Evolutionary conservation across 1,140 invertebrate species (phyloP).

Genomic region (Littorina saxatilis): DNA sequence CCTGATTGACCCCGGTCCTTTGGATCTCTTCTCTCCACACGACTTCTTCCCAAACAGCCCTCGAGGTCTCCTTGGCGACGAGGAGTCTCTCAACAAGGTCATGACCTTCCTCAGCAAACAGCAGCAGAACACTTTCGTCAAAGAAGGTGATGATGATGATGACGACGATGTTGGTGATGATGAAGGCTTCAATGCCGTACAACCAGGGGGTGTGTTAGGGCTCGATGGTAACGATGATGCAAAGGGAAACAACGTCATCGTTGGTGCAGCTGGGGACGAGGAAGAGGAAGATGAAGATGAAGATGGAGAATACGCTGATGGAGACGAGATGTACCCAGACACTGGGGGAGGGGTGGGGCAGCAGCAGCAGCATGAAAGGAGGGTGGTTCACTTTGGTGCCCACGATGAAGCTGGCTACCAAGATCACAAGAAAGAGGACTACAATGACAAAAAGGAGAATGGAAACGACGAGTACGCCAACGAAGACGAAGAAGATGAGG

Average conservation of each 20-base stretch:
- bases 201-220: no score
- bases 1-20: conserved; percentile 61
- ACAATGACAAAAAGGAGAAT: conserved; percentile 40
- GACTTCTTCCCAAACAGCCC: conserved; percentile 38
- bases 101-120: conserved; percentile 36
- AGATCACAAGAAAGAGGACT: conserved; percentile 39
- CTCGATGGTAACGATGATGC: conserved; percentile 25
- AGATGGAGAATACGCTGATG: conserved; percentile 43
- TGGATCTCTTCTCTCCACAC: conserved; percentile 49
- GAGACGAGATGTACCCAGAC: conserved; percentile 43
- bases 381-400: conserved; percentile 41
- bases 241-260: conserved; percentile 28
- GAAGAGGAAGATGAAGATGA: conserved; percentile 46
- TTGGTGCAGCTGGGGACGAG: conserved; percentile 12
- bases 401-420: conserved; percentile 30
- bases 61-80: conserved; percentile 11
- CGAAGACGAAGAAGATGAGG: conserved; percentile 36
- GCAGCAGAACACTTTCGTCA: conserved; percentile 29
- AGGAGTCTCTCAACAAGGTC: conserved; percentile 1
- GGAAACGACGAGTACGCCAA: conserved; percentile 46
- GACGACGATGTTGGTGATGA: conserved; percentile 35
- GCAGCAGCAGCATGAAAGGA: conserved; percentile 31
- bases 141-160: conserved; percentile 41
- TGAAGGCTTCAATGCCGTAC: conserved; percentile 34
- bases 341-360: neutral